Percentiles rank a stretch among this genome's conserved stretches.
Conservation (phyloP, 2,113 vertebrate species). For the Cheilinus undulatus region DNA sequence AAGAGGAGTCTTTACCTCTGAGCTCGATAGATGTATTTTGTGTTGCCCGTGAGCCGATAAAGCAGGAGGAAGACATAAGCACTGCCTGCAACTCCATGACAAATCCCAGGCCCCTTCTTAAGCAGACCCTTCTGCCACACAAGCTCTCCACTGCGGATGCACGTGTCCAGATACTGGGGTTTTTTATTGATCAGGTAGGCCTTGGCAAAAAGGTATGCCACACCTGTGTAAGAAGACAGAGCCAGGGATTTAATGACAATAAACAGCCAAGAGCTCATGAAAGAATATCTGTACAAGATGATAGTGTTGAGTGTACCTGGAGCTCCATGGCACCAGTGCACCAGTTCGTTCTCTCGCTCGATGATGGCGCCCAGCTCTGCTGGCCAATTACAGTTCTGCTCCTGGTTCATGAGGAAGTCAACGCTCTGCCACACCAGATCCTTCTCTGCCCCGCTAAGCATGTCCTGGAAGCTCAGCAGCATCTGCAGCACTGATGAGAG, state of each 20-base stretch:
- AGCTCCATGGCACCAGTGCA: conserved; percentile 93
- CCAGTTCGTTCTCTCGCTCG: conserved; percentile 90
- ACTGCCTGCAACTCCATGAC: conserved; percentile 90
- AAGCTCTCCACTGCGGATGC: conserved; percentile 90
- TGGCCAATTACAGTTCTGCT: conserved; percentile 94
- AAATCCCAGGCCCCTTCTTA: conserved; percentile 93
- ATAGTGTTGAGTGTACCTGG: conserved; percentile 80
- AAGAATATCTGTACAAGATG: background rate
- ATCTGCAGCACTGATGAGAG: conserved; percentile 93
- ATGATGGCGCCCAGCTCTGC: conserved; percentile 91
- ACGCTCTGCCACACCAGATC: conserved; percentile 93
- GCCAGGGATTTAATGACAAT: conserved; percentile 2
- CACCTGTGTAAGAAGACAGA: conserved; percentile 77
- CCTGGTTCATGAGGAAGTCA: conserved; percentile 93
- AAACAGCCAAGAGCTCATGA: background rate
- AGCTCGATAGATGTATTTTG: conserved; percentile 91
- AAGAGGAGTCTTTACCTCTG: conserved; percentile 82
- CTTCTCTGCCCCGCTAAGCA: conserved; percentile 87
- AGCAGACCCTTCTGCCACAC: conserved; percentile 92
- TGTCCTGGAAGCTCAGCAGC: conserved; percentile 90
- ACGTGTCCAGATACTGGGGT: conserved; percentile 91
- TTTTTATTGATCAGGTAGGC: conserved; percentile 91
- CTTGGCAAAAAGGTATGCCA: conserved; percentile 92
- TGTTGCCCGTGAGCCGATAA: conserved; percentile 90
- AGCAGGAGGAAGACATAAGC: conserved; percentile 92